Evolutionary conservation across 1,140 invertebrate genomes (phyloP).

Genomic region (Camponotus pennsylvanicus): DNA sequence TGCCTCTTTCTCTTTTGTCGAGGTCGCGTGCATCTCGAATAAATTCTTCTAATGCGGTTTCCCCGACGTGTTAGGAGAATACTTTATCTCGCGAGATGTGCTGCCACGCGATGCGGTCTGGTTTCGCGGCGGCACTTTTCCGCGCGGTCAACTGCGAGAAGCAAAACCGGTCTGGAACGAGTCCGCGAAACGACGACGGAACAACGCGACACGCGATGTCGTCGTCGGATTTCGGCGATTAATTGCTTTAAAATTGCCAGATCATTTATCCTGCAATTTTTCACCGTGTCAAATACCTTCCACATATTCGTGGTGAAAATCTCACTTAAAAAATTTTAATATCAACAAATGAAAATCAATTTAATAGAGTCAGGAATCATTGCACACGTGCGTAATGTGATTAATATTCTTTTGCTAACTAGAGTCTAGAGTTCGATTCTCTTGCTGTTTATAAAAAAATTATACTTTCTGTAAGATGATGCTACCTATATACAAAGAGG

Average conservation of each 20-base stretch:
- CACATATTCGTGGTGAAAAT: not conserved
- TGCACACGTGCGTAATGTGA: not conserved
- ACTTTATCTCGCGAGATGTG: constrained; percentile 44
- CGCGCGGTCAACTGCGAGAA: constrained; percentile 48
- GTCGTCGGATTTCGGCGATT: constrained; percentile 45
- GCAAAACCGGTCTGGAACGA: constrained; percentile 71
- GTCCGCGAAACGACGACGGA: constrained; percentile 44
- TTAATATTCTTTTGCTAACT: not conserved
- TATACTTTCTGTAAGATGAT: not conserved
- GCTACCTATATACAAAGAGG: not conserved
- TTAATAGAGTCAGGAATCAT: not conserved
- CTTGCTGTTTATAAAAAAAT: not conserved
- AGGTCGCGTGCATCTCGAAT: not conserved
- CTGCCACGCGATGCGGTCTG: constrained; percentile 70
- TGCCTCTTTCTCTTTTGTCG: not conserved
- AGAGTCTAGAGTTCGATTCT: no score
- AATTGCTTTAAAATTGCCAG: not conserved
- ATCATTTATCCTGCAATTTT: not conserved
- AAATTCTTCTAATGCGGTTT: not conserved
- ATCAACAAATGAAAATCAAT: not conserved
- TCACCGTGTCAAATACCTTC: not conserved
- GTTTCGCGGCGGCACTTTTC: constrained; percentile 73
- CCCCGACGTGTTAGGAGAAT: constrained; percentile 12
- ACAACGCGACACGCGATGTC: constrained; percentile 50
- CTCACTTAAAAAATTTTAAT: not conserved